A percentile compares a stretch with the other conserved stretches of the same genome.
Conservation (phyloP, 1,140 invertebrate species). For the Goniozus legneri region DNA sequence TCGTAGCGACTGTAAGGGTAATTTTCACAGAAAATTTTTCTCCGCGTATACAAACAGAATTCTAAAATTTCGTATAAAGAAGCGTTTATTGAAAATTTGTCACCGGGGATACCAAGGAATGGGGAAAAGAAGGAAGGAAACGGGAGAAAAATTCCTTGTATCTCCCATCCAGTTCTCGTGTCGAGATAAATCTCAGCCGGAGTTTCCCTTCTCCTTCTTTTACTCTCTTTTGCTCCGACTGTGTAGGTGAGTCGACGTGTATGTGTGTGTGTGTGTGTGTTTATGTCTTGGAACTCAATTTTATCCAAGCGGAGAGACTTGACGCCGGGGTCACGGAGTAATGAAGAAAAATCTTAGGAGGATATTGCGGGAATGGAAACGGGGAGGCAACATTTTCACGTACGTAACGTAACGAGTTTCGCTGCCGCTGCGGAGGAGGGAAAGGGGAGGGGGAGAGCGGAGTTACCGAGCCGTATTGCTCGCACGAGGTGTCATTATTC, state of each 20-base stretch:
- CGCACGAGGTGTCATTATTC: conserved; percentile 23
- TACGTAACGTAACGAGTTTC: conserved; percentile 17
- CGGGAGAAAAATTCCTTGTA: too few relatives aligned
- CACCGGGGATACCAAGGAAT: background rate
- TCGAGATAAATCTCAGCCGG: background rate
- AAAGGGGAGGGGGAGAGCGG: background rate
- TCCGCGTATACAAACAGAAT: too few relatives aligned
- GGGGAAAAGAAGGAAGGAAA: background rate
- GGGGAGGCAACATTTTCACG: conserved; percentile 14
- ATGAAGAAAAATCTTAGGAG: conserved; percentile 28
- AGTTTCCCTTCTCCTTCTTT: conserved; percentile 6
- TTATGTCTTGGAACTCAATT: conserved; percentile 22
- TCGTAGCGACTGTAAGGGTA: too few relatives aligned
- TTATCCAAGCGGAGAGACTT: conserved; percentile 12
- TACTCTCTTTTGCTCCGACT: conserved; percentile 6
- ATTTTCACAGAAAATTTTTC: too few relatives aligned
- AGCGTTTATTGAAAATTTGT: too few relatives aligned
- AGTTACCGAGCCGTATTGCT: conserved; percentile 6
- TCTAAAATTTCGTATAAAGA: too few relatives aligned
- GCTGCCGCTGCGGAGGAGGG: too few relatives aligned
- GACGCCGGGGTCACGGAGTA: conserved; percentile 11
- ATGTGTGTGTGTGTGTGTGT: too few relatives aligned
- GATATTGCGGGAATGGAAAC: conserved; percentile 18
- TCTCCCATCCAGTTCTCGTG: too few relatives aligned
- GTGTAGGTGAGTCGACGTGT: too few relatives aligned